Conservation (phyloP, 2,888 invertebrate genomes). For the Sesamia inferens region DNA sequence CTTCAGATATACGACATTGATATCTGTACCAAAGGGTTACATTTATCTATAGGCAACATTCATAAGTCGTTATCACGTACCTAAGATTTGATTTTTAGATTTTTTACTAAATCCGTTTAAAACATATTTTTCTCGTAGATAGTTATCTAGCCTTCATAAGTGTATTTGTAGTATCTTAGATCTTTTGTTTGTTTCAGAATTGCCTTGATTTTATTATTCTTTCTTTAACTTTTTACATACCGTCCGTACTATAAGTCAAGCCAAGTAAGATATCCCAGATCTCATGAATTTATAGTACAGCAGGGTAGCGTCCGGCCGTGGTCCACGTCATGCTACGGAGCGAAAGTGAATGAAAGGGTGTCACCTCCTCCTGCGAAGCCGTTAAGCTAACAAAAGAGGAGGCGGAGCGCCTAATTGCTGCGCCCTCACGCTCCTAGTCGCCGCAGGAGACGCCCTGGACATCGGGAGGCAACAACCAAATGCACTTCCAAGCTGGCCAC, state of each 20-base stretch:
- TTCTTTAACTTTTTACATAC: conserved; percentile 3
- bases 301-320: too few relatives aligned
- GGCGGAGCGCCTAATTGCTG: too few relatives aligned
- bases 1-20: conserved; percentile 8
- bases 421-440: too few relatives aligned
- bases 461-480: too few relatives aligned
- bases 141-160: conserved; percentile 53
- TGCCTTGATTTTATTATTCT: conserved; percentile 18
- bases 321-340: too few relatives aligned
- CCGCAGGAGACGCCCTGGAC: too few relatives aligned
- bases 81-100: conserved; percentile 59
- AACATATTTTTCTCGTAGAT: conserved; percentile 58
- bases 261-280: neutral
- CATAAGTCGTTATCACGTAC: conserved; percentile 52
- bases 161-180: conserved; percentile 40
- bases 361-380: too few relatives aligned
- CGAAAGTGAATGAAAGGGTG: too few relatives aligned
- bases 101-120: conserved; percentile 59
- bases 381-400: too few relatives aligned
- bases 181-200: conserved; percentile 17
- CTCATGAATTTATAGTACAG: neutral
- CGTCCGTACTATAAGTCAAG: too few relatives aligned
- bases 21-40: conserved; percentile 21
- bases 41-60: conserved; percentile 48
- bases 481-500: too few relatives aligned